Evolutionary conservation across 1,140 invertebrate species (phyloP), one percentile per base, ranked within the genome.

Genomic region (Polypedilum pembai): DNA sequence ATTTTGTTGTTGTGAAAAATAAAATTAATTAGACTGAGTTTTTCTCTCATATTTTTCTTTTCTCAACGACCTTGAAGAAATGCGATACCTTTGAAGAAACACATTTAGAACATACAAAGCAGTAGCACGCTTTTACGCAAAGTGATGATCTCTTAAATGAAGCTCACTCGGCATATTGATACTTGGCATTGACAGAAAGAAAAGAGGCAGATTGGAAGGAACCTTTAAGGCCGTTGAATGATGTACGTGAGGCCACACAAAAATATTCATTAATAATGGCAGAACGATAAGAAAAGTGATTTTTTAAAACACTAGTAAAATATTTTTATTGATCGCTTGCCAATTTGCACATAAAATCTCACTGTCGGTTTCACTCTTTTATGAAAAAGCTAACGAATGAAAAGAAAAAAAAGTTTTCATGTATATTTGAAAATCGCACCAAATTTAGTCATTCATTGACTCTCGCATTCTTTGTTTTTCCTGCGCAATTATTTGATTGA

Each of bases 301-400:
- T 21, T 69, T 69, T 21, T 8, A 7, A 20, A 66, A 66, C n/a
- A 66, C 8, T 17, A n/a, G n/a, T n/a, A 56, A 56, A 15, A 18
- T 69, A 69, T 69, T 69, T 69, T 69, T 18, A 69, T 69, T 69
- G 65, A 69, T 69, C 65, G 17, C 17, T 69, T 69, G 65, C 65
- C 65, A 69, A 69, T 69, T 66, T 69, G 20, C 65, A 69, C 20
- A 69, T 20, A 18, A 69, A 69, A 69, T 33, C 17, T 7, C 65
- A 18, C 45, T 56, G 8, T 56, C 45, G 45, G 20, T 10, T 21
- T 18, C 65, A 21, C 65, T 20, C 18, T 69, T 33, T 75, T 10
- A 17, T 75, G 20, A 18, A 66, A 66, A 66, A 66, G 10, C 17
- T 2, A 17, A 17, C 18, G 10, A 20, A 66, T 10, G 20, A 18